Evolutionary conservation across 2,888 invertebrate genomes (phyloP), one percentile per base, ranked within the genome.

Genomic region (Drosophila sordidula): DNA sequence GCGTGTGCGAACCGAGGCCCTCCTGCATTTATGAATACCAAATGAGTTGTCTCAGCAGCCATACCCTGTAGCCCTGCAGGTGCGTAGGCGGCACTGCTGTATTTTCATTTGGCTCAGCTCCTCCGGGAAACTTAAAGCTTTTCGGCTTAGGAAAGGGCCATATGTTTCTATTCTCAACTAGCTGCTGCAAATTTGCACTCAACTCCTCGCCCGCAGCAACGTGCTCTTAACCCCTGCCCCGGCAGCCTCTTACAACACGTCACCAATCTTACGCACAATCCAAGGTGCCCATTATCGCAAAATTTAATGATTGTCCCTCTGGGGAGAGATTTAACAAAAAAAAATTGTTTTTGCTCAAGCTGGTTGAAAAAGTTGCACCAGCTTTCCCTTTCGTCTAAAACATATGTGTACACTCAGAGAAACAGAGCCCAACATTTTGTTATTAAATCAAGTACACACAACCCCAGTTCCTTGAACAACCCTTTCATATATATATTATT

Each of bases 1-100:
- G 66, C 63, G 58, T 55, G 63, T 73, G 83, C 80, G 51, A 67
- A 62, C 78, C 66, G 67, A 78, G 70, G 73, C 65, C 42, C 47
- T 38, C 52, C 66, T 70, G 64, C 81, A 89, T 87, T 89, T 84
- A 89, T 87, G 84, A 84, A 84, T 87, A 87, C 58, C 66, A 87
- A 89, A 84, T 89, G 78, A 89, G 83, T 75, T 72, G 51, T 42
- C 54, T 58, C 29, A 72, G 44, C 57, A 46, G 8, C 6, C 6
- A 58, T 72, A 71, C 72, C 68, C 72, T 64, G 54, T 14, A 47
- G 22, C 1, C 29, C 4, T 9, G 2, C 9, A 9, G 3, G 0
- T 3, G 9, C 8, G 9, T 0, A 3, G 29, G 0, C 2, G 29
- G 29, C 29, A 29, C 8, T 6, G 8, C 3, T 29, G 6, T 9